phyloP scores from a whole-genome alignment of 2,797 vertebrate genomes.

The Pseudomugil tenellus region DNA sequence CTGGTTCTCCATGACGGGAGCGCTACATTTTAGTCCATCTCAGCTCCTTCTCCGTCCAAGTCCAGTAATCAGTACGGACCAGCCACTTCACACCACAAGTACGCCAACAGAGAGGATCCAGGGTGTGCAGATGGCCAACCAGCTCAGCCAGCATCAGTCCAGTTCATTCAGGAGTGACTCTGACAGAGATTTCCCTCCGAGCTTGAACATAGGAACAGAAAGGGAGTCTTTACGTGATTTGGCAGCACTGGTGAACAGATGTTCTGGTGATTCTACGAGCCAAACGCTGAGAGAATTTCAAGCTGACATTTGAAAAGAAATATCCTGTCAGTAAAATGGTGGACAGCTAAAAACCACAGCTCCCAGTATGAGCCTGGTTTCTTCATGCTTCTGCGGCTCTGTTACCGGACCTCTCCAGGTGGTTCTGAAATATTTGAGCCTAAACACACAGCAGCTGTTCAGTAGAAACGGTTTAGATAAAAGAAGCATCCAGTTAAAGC shows the following conservation, averaged over 20 bases:
- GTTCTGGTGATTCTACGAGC: slow-evolving; percentile 31
- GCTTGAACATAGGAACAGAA: slow-evolving; percentile 34
- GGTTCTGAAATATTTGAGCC: not conserved
- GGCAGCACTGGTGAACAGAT: slow-evolving; percentile 38
- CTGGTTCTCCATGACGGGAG: slow-evolving; percentile 61
- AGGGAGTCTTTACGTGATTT: slow-evolving; percentile 34
- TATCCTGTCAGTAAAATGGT: slow-evolving; percentile 55
- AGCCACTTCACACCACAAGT: slow-evolving; percentile 57
- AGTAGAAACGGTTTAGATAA: no score
- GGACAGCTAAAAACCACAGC: slow-evolving; percentile 57
- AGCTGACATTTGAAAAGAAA: slow-evolving; percentile 59
- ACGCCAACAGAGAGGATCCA: slow-evolving; percentile 46
- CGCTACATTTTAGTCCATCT: slow-evolving; percentile 61
- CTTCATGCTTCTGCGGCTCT: not conserved
- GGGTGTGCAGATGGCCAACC: slow-evolving; percentile 36
- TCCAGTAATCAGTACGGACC: slow-evolving; percentile 71
- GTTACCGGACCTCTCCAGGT: no score
- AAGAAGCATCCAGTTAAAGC: no score
- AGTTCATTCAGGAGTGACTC: slow-evolving; percentile 41
- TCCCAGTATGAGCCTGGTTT: slow-evolving; percentile 40
- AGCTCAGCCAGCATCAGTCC: slow-evolving; percentile 49
- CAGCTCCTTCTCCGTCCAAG: slow-evolving; percentile 57
- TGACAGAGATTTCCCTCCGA: slow-evolving; percentile 32
- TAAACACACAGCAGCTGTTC: slow-evolving; percentile 2
- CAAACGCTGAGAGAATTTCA: slow-evolving; percentile 38